These are phyloP conservation scores for Dynastes tityus DNA, from an alignment of 2,888 invertebrate genomes.

Conservation along the genomic window DNA sequence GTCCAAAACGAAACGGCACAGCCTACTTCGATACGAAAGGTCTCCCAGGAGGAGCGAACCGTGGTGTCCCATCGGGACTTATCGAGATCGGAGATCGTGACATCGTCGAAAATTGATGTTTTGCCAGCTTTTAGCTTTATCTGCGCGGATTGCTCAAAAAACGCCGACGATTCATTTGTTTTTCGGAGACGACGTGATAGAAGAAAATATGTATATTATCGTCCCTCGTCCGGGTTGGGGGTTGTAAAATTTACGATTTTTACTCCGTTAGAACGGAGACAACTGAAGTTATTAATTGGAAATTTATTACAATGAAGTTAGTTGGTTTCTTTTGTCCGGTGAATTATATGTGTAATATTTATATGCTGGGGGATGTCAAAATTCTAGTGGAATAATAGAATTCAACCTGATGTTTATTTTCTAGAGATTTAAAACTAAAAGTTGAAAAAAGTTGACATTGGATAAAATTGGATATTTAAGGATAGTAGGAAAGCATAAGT, in stretches of 20 bases:
- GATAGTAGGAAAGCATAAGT: too few relatives aligned
- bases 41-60: constrained; percentile 9
- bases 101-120: constrained; percentile 66
- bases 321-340: not conserved
- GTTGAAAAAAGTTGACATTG: too few relatives aligned
- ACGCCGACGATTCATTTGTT: constrained; percentile 47
- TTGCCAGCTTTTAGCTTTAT: constrained; percentile 63
- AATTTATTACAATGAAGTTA: constrained; percentile 52
- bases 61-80: constrained; percentile 59
- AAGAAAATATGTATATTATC: constrained; percentile 35
- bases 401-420: too few relatives aligned
- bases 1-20: constrained; percentile 7
- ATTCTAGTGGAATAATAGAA: too few relatives aligned
- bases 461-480: too few relatives aligned
- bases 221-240: not conserved
- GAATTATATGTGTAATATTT: not conserved
- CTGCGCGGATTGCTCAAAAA: constrained; percentile 40
- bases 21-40: constrained; percentile 19
- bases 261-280: constrained; percentile 21
- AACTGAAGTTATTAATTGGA: constrained; percentile 53
- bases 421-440: too few relatives aligned
- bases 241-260: constrained; percentile 42
- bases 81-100: constrained; percentile 62
- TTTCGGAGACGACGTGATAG: constrained; percentile 9
- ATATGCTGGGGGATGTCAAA: not conserved